phyloP scores from a whole-genome alignment of 2,888 invertebrate genomes.

The Oxyteleia sp. region DNA sequence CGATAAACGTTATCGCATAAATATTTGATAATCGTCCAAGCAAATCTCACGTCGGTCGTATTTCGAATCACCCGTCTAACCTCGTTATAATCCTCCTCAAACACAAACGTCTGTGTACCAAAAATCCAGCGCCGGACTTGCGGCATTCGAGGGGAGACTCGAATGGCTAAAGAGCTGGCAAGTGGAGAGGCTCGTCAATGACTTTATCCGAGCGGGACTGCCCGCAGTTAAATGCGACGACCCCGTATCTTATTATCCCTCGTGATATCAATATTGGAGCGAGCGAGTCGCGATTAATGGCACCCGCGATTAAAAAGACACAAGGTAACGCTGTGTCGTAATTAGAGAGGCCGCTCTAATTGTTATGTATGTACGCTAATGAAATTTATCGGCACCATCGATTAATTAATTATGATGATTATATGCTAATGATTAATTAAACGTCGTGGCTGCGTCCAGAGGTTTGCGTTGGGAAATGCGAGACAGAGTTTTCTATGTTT shows the following conservation, averaged over 20 bases:
- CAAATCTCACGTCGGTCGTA: slow-evolving; percentile 28
- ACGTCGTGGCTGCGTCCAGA: background rate
- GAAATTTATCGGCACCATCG: slow-evolving; percentile 20
- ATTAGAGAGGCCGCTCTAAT: slow-evolving; percentile 32
- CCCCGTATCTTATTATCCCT: slow-evolving; percentile 58
- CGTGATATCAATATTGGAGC: slow-evolving; percentile 41
- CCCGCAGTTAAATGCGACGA: slow-evolving; percentile 49
- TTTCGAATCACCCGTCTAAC: slow-evolving; percentile 42
- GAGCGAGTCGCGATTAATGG: slow-evolving; percentile 44
- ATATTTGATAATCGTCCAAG: slow-evolving; percentile 27
- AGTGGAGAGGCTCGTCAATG: slow-evolving; percentile 45
- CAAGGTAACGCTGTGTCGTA: slow-evolving; percentile 29
- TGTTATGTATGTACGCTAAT: slow-evolving; percentile 30
- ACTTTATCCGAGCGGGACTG: slow-evolving; percentile 51
- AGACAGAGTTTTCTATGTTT: too few species aligned
- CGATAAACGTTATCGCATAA: slow-evolving; percentile 15
- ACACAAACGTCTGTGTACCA: slow-evolving; percentile 44
- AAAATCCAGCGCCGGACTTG: slow-evolving; percentile 42
- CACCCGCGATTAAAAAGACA: slow-evolving; percentile 38
- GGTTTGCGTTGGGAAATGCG: slow-evolving; percentile 1
- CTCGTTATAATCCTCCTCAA: slow-evolving; percentile 43
- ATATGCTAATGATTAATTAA: slow-evolving; percentile 30
- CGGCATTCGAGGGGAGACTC: slow-evolving; percentile 34
- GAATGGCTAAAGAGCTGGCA: slow-evolving; percentile 9
- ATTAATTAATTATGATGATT: slow-evolving; percentile 35